Evolutionary conservation across 2,888 invertebrate species (phyloP), one percentile per base, ranked within the genome.

Genomic region (Steromphala cineraria): DNA sequence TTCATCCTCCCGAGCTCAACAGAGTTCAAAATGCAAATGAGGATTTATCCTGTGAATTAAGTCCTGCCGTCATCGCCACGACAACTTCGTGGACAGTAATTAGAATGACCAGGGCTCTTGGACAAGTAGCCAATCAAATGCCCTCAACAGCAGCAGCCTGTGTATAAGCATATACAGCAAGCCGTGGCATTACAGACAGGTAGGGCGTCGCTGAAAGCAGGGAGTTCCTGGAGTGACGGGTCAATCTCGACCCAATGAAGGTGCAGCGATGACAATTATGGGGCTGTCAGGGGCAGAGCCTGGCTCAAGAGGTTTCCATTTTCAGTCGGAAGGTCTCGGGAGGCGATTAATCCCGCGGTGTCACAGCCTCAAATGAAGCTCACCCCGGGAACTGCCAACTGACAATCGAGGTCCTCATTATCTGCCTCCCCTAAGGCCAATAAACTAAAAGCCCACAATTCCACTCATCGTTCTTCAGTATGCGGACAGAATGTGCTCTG

Each of bases 201-300:
- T 56, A 62, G 21, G 46, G 40, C 62, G 28, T 17, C 40, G 24
- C 28, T 36, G n/a, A 24, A 76, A 67, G 40, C 81, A 74, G 5
- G 36, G 75, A 19, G 67, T 19, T 78, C 53, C 2, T 36, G 79
- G 83, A 83, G 67, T 83, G 83, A 79, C 83, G 74, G 67, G 31
- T 53, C 83, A 83, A 83, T 83, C 83, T 79, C 53, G 74, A 62
- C 52, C 79, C 75, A 77, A 53, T 28, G 19, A 74, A 78, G 74
- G n/a, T 53, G 36, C 75, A 53, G 67, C 31, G 78, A 55, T 36
- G 13, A 81, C 83, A 85, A 84, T 84, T 81, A 81, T 62, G 46
- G 28, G 24, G 53, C 83, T 84, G 85, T 84, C 84, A 85, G 67
- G 82, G 82, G 77, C 85, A 85, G 83, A 53, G 52, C 81, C 75